Evolutionary conservation across 2,113 vertebrate genomes (phyloP), one percentile per base, ranked within the genome.

Genomic region (Stomatorhinus ivindoensis): DNA sequence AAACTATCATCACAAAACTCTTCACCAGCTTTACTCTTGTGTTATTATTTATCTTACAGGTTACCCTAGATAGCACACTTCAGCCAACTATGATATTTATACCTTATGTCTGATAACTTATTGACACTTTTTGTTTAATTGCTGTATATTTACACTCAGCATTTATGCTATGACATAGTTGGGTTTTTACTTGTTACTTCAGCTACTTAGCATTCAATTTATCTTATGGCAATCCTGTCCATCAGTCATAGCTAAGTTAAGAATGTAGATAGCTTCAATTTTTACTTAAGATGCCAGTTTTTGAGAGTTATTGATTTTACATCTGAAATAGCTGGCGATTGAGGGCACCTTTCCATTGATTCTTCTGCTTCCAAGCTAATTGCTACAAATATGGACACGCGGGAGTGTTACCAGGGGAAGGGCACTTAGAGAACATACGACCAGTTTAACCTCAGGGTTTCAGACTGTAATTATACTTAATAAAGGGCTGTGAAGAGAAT

Each of bases 321-420:
- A 91, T 92, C 91, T 48, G 51, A 85, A 89, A 87, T 87, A 88
- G 84, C 53, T 85, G 39, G 89, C 39, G 7, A 55, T 89, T 91
- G 83, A 89, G 91, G 87, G 92, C 90, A 90, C 82, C 69, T 87
- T 92, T 89, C 89, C 91, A 95, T 92, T 91, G 93, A 94, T 93
- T 94, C 88, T 92, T 93, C 92, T 93, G 90, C 93, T 94, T 94
- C 92, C 89, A 92, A 91, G 92, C 92, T 92, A 94, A 94, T 94
- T 91, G 91, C 89, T 87, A 92, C 91, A 93, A 92, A 88, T 85
- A 91, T 89, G 91, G 91, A 93, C 91, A 91, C 92, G 92, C 90
- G 87, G 85, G 90, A 90, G 91, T 92, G 93, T 92, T 91, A 94
- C 92, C 93, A 93, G 92, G 90, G 87, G 88, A 87, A 89, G 89